Base-by-base conservation (phyloP, 1,140 invertebrate species). In the Choristoneura fumiferana region DNA sequence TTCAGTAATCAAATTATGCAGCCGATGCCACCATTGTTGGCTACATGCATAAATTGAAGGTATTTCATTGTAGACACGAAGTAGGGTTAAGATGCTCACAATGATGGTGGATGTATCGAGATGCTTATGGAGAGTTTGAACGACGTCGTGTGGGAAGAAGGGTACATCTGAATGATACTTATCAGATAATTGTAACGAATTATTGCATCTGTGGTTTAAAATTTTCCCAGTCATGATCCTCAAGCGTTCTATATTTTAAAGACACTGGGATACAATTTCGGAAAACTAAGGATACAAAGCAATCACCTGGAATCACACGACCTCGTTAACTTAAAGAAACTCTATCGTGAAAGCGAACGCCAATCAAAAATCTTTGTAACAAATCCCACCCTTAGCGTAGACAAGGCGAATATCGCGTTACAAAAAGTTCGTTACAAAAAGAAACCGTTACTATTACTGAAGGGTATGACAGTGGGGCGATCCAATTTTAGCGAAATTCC, bases 1-100 rank as follows among this genome's bases (percentile, higher is more conserved):
- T 83, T 81, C 66, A 56, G 67, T 87, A 87, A 89, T 89, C 86
- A 89, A 89, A 87, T 89, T 87, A 89, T 89, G 81, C 84, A 84
- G 80, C 79, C 78, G 77, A 81, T 78, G 82, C 69, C 61, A 74
- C 76, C 68, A 82, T 89, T 88, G 85, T 88, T 74, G 57, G 38
- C 52, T 71, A 73, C 73, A 74, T 86, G 81, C 78, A 87, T 88
- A 87, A 83, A 81, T 88, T 86, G 73, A 63, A 83, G 77, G 83
- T 73, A 62, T 69, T 68, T 62, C 69, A 81, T 78, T 81, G 80
- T 81, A 83, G 76, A 82, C 54, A 68, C 60, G 63, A 68, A 57
- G 72, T 78, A 81, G 81, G 83, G 83, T 81, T 60, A 60, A 67
- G 65, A 74, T 73, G 74, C 63, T 69, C 40, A 65, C 64, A 65